Conservation (phyloP, 2,797 vertebrate species). For the Pipistrellus pipistrellus region DNA sequence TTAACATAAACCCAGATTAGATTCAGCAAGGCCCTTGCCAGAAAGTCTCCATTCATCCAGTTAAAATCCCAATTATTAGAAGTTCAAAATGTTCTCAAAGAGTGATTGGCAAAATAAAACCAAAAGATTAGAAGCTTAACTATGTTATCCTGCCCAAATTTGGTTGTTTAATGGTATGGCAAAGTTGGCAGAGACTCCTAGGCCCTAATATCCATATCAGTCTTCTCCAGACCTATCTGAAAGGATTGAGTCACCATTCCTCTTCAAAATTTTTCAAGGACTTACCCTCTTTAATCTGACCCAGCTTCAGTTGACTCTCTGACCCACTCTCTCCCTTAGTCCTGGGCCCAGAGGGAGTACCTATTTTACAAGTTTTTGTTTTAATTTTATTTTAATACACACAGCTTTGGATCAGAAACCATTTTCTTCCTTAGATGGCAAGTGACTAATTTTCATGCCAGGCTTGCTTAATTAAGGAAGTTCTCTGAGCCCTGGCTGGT, state of each 20-base stretch:
- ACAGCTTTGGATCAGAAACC: constrained; percentile 9
- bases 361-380: constrained; percentile 44
- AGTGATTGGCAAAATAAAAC: constrained; percentile 20
- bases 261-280: not conserved
- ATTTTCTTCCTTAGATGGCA: constrained; percentile 38
- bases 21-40: not conserved
- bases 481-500: not conserved
- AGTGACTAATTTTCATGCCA: not conserved
- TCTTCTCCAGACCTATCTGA: not conserved
- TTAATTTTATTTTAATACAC: not conserved
- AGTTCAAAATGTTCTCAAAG: constrained; percentile 33
- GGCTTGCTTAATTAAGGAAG: constrained; percentile 23
- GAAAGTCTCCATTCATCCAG: not conserved
- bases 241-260: not conserved
- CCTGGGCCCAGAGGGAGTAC: not conserved
- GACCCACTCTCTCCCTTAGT: not conserved
- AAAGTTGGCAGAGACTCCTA: not conserved
- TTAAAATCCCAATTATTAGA: not conserved
- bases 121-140: constrained; percentile 9
- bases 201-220: not conserved
- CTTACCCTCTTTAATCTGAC: not conserved
- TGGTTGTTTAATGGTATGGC: constrained; percentile 27
- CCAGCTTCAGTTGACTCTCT: not conserved
- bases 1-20: constrained; percentile 18
- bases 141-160: constrained; percentile 38